Percentiles rank a stretch among this genome's conserved stretches.
Evolutionary conservation across 1,140 invertebrate genomes (phyloP).

Genomic region (Drosophila paulistorum): DNA sequence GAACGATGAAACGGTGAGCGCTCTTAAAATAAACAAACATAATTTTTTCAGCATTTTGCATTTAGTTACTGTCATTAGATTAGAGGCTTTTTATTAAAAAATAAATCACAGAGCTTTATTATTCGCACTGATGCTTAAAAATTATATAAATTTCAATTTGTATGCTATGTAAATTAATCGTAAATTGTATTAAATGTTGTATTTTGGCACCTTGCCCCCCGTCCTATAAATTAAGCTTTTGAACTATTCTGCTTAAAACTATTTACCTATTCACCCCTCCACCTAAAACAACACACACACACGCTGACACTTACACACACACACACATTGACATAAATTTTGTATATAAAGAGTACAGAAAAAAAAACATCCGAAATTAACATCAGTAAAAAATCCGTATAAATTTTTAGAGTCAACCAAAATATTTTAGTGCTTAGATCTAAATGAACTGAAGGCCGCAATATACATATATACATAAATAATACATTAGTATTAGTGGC

Average conservation of each 20-base stretch:
- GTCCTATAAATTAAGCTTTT: conserved; percentile 10
- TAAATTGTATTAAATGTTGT: conserved; percentile 23
- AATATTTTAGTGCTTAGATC: conserved; percentile 58
- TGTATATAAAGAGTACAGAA: conserved; percentile 59
- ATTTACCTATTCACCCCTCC: conserved; percentile 9
- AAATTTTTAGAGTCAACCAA: conserved; percentile 42
- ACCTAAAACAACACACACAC: conserved; percentile 26
- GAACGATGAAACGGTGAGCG: conserved; percentile 58
- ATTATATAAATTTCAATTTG: not conserved
- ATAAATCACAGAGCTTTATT: conserved; percentile 25
- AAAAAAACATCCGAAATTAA: conserved; percentile 1
- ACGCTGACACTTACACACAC: conserved; percentile 17
- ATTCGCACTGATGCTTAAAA: conserved; percentile 33
- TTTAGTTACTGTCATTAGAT: conserved; percentile 11
- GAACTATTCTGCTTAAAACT: conserved; percentile 47
- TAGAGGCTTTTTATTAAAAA: conserved; percentile 22
- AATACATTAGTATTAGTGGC: not conserved
- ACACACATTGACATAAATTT: conserved; percentile 37
- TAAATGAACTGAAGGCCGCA: conserved; percentile 40
- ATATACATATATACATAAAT: not conserved
- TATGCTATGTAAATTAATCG: conserved; percentile 47
- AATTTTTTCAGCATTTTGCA: not conserved
- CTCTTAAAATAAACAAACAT: conserved; percentile 12
- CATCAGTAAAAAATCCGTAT: conserved; percentile 78
- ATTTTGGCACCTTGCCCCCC: conserved; percentile 39